Conservation (phyloP, 2,797 vertebrate genomes). For the Diplodus puntazzo region DNA sequence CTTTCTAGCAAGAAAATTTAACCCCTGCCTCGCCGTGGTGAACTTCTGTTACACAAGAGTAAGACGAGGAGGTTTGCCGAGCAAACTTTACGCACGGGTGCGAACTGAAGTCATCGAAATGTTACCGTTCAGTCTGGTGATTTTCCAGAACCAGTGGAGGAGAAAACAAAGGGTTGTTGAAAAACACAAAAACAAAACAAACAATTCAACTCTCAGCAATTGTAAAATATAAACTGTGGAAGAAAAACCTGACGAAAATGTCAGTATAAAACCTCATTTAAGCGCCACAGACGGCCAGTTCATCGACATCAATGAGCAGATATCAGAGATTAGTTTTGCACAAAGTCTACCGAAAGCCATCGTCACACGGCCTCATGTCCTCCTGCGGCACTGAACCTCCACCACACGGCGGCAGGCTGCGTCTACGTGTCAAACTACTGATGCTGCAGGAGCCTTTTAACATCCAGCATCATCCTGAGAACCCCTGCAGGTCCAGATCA, state of each 20-base stretch:
- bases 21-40: conserved; percentile 68
- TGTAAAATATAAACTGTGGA: neutral
- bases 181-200: neutral
- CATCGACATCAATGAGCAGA: neutral
- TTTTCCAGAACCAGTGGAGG: conserved; percentile 11
- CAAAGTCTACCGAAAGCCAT: neutral
- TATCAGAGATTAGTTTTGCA: neutral
- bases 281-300: neutral
- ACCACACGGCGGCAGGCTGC: conserved; percentile 68
- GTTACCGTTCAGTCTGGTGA: conserved; percentile 3
- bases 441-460: neutral
- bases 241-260: neutral
- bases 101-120: conserved; percentile 56
- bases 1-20: conserved; percentile 67
- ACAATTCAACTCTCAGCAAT: neutral
- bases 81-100: conserved; percentile 81
- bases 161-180: neutral
- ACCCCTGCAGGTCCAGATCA: neutral
- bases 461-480: neutral
- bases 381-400: conserved; percentile 3
- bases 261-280: neutral
- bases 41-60: conserved; percentile 49
- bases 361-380: neutral
- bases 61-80: conserved; percentile 59
- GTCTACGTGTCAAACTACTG: neutral